phyloP scores from a whole-genome alignment of 2,797 vertebrate genomes.

The Arrhamphus sclerolepis region DNA sequence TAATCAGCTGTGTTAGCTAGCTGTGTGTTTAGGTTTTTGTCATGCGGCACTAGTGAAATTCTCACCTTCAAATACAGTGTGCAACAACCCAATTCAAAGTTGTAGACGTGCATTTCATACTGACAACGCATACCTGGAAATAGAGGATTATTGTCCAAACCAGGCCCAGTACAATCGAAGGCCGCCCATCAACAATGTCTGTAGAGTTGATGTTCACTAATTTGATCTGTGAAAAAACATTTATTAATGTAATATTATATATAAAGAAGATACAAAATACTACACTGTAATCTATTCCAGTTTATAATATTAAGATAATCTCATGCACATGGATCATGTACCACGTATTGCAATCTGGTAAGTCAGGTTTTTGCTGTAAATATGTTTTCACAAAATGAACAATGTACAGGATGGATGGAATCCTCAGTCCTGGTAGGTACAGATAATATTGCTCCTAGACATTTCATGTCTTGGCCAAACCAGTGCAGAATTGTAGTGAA shows the following conservation, averaged over 20 bases:
- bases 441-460: slow-evolving; percentile 35
- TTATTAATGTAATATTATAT: slow-evolving; percentile 14
- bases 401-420: slow-evolving; percentile 33
- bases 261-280: neutral
- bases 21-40: slow-evolving; percentile 1
- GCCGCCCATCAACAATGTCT: slow-evolving; percentile 95
- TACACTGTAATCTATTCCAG: slow-evolving; percentile 1
- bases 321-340: slow-evolving; percentile 26
- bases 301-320: slow-evolving; percentile 30
- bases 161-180: slow-evolving; percentile 94
- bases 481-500: slow-evolving; percentile 39
- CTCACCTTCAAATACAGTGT: neutral
- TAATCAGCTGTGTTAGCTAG: neutral
- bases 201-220: slow-evolving; percentile 98
- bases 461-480: slow-evolving; percentile 36
- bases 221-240: slow-evolving; percentile 87
- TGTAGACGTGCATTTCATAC: neutral
- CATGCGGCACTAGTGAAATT: neutral
- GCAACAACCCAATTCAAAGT: neutral
- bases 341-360: slow-evolving; percentile 17
- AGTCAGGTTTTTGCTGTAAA: neutral
- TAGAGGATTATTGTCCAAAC: slow-evolving; percentile 98
- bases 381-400: slow-evolving; percentile 35
- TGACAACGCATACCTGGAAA: slow-evolving; percentile 87
- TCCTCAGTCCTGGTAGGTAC: slow-evolving; percentile 25